Base-by-base conservation (phyloP, 2,888 invertebrate species). In the Helicoverpa assulta region DNA sequence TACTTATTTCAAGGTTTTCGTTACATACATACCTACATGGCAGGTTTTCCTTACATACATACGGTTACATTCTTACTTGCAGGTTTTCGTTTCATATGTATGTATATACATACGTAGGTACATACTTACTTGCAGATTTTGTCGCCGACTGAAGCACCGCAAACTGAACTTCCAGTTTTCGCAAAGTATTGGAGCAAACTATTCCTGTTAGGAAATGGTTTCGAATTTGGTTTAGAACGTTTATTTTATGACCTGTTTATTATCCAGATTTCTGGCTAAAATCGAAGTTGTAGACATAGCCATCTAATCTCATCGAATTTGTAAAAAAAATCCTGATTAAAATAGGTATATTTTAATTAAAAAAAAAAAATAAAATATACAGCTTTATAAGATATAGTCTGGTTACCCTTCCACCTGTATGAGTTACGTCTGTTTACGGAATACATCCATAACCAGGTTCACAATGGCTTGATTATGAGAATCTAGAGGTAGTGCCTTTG, bases 391-490 rank as follows among this genome's bases (percentile, higher is more conserved):
- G 33, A 33, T 7, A 33, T 33, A 33, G 33, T 8, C 33, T 33
- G 33, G 33, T 12, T 8, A 37, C 8, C 12, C 12, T 2, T 37
- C 2, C 37, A 37, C 12, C 3, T 37, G 37, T 37, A 3, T 33
- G 33, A 33, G 37, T 14, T 61, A 65, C 64, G 43, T 58, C 29
- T 56, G 65, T 70, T 70, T 54, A 61, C 50, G 50, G 21, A n/a
- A 51, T 29, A 61, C 73, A 64, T 65, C 29, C 65, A 73, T 84
- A 85, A 86, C 82, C 75, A 73, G 81, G 61, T 85, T 81, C 86
- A 88, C 85, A 89, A 86, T 85, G 79, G 80, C 55, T 58, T 89
- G 89, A 82, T 90, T 89, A 90, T 86, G 90, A 79, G 79, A 76
- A 72, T 62, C 69, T 76, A 76, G n/a, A n/a, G n/a, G n/a, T n/a